Conservation (phyloP, 2,797 vertebrate genomes). For the Scleropages formosus region DNA sequence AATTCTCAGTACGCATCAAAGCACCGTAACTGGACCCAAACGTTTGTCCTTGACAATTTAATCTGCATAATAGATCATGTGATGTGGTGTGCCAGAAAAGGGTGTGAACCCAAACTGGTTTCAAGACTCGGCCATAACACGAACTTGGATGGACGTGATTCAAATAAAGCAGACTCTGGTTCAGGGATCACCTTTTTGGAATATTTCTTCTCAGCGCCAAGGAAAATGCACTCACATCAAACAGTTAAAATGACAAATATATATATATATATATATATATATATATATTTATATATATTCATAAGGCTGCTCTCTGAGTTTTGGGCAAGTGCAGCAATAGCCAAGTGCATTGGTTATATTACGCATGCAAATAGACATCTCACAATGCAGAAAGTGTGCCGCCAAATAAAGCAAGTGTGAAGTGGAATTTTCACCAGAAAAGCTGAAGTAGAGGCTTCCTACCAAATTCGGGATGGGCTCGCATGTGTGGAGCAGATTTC, state of each 20-base stretch:
- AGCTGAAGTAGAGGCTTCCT: conserved; percentile 10
- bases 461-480: conserved; percentile 1
- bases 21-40: background rate
- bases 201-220: no score
- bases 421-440: conserved; percentile 15
- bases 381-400: background rate
- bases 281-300: no score
- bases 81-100: background rate
- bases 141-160: background rate
- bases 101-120: background rate
- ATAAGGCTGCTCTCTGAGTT: no score
- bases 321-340: no score
- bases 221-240: no score
- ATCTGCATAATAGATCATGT: background rate
- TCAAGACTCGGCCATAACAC: no score
- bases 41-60: background rate
- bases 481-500: conserved; percentile 61
- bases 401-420: background rate
- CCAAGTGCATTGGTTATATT: no score
- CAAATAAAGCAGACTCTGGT: background rate
- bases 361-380: background rate
- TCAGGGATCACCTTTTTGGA: no score
- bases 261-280: no score
- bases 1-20: background rate
- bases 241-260: no score